Evolutionary conservation across 1,140 invertebrate genomes (phyloP), one percentile per base, ranked within the genome.

Genomic region (Spodoptera frugiperda): DNA sequence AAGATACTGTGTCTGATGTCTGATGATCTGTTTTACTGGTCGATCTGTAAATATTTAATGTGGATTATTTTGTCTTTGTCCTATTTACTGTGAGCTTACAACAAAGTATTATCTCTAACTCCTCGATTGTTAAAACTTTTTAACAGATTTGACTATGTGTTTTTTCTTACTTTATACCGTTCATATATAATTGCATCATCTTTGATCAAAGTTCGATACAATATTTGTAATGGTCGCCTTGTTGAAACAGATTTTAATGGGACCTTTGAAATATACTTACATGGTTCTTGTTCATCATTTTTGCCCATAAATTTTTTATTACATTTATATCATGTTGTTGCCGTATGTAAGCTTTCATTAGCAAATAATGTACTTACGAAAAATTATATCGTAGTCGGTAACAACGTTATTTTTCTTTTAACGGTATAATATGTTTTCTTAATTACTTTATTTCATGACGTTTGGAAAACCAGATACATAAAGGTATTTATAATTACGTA

Each of bases 1-100:
- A 78, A 39, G 6, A 39, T 39, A 39, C 33, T 54, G 78, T 78
- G 30, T 53, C 74, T 63, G 46, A 46, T 78, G 30, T 53, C 74
- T 63, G 46, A 46, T 63, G 57, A 51, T 74, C 57, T 51, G 57
- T 63, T 30, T 49, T 53, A 59, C 33, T 63, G 72, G 25, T 51
- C 21, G 49, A 72, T 39, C 51, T 74, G 48, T 21, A 74, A 14
- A 48, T 25, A 19, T 74, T 74, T 74, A 74, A 53, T 48, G n/a
- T 49, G 53, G 19, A 15, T 65, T 49, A 4, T 59, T 59, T 73
- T 59, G 57, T 73, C 49, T 55, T 44, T 53, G 48, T 53, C 21
- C 21, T 33, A 30, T 10, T 51, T 6, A 30, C 14, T 53, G 12
- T 48, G 5, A 25, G 48, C 19, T 30, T 51, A 67, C 10, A 39